These are phyloP conservation scores for Anabas testudineus DNA, from an alignment of 2,797 vertebrate species.

Conservation along the genomic window DNA sequence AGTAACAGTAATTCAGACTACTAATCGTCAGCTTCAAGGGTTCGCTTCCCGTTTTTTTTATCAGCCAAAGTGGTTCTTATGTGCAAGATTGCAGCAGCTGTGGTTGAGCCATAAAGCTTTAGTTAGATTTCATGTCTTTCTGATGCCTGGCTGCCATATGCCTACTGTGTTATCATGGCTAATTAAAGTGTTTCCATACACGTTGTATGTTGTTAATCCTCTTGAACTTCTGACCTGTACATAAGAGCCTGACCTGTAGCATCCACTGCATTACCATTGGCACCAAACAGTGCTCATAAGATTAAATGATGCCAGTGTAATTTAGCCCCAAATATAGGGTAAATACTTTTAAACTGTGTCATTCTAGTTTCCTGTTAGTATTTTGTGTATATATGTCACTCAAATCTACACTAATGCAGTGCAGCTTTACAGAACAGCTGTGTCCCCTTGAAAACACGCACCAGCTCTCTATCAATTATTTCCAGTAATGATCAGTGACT, in stretches of 20 bases:
- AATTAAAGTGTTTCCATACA: not conserved
- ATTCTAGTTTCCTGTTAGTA: not conserved
- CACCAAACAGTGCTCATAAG: not conserved
- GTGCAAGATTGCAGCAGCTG: not conserved
- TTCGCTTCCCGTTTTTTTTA: not conserved
- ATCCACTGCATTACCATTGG: not conserved
- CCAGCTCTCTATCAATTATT: slow-evolving; percentile 34
- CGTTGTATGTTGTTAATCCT: not conserved
- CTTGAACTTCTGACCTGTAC: not conserved
- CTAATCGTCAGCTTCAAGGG: not conserved
- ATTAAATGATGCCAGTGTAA: not conserved
- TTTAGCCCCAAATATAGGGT: not conserved
- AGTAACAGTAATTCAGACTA: not conserved
- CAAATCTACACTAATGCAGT: not conserved
- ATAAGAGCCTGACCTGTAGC: slow-evolving; percentile 3
- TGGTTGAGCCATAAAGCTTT: not conserved
- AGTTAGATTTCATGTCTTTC: not conserved
- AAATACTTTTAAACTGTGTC: not conserved
- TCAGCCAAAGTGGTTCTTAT: not conserved
- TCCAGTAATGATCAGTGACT: slow-evolving; percentile 32
- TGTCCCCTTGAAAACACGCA: not conserved
- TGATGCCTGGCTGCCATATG: slow-evolving; percentile 1
- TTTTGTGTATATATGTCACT: not conserved
- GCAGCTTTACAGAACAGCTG: not conserved
- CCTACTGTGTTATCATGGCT: not conserved